These are phyloP conservation scores for Vesta saturnalis DNA, from an alignment of 2,888 invertebrate species.

Conservation along the genomic window DNA sequence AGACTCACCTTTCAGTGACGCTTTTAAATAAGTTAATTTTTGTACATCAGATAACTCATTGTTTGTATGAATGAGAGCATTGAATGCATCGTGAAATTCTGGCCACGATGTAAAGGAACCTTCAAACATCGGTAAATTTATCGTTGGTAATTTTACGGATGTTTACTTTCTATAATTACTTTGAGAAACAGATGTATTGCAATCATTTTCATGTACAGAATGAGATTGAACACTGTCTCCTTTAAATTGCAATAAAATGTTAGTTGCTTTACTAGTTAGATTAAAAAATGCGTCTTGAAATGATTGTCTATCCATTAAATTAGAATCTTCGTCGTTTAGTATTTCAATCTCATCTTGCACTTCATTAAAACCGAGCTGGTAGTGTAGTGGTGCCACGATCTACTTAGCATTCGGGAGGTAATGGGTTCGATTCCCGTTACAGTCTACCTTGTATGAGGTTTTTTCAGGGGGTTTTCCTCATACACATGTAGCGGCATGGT, in stretches of 20 bases:
- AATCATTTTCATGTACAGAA: background rate
- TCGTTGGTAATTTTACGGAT: background rate
- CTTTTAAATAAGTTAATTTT: background rate
- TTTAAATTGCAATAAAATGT: background rate
- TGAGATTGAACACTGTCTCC: background rate
- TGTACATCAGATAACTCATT: background rate
- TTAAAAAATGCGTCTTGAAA: background rate
- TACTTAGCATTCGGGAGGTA: too few species aligned
- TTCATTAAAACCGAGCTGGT: background rate
- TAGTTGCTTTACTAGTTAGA: background rate
- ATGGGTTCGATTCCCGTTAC: too few species aligned
- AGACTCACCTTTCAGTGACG: slow-evolving; percentile 19
- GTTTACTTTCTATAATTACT: background rate
- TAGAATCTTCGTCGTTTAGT: too few species aligned
- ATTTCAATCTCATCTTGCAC: background rate
- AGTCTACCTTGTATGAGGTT: too few species aligned
- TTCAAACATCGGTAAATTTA: background rate
- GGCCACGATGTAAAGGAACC: background rate
- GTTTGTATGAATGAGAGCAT: background rate
- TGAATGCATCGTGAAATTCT: slow-evolving; percentile 4
- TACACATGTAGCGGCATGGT: too few species aligned
- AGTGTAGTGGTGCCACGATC: too few species aligned
- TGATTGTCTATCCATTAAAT: background rate
- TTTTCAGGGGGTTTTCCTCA: too few species aligned
- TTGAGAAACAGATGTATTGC: background rate